phyloP scores from a whole-genome alignment of 1,140 invertebrate species.

The Cotesia typhae region DNA sequence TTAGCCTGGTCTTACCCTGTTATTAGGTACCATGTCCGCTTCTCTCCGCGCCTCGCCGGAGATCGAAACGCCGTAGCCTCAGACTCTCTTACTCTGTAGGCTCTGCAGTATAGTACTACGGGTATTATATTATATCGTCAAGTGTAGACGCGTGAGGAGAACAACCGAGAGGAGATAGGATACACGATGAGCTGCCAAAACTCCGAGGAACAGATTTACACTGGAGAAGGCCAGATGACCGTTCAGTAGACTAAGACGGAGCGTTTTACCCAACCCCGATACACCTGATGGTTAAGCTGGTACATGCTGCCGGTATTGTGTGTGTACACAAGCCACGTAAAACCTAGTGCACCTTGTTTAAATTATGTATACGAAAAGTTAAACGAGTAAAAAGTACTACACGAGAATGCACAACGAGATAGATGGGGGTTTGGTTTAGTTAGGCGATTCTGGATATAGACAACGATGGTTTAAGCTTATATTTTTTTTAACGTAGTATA shows the following conservation, averaged over 20 bases:
- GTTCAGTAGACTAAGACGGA: no score
- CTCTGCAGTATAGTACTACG: no score
- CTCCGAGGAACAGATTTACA: no score
- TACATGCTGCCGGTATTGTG: no score
- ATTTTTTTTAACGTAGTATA: neutral
- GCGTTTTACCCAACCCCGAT: no score
- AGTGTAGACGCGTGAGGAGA: conserved; percentile 6
- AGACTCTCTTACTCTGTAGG: no score
- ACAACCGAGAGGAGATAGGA: no score
- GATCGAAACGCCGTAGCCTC: neutral
- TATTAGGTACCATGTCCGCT: conserved; percentile 57
- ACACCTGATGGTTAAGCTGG: no score
- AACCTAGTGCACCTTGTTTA: neutral
- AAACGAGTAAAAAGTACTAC: neutral
- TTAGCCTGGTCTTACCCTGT: conserved; percentile 62
- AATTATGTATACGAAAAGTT: neutral
- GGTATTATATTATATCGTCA: no score
- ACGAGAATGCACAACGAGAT: no score
- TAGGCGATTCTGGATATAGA: neutral
- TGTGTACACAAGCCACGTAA: neutral
- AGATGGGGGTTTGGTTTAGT: no score
- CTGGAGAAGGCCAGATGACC: neutral
- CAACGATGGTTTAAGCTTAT: neutral
- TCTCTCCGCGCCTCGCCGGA: conserved; percentile 45
- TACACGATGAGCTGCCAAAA: no score